Evolutionary conservation across 2,113 vertebrate genomes (phyloP), one percentile per base, ranked within the genome.

Genomic region (Atractosteus spatula): DNA sequence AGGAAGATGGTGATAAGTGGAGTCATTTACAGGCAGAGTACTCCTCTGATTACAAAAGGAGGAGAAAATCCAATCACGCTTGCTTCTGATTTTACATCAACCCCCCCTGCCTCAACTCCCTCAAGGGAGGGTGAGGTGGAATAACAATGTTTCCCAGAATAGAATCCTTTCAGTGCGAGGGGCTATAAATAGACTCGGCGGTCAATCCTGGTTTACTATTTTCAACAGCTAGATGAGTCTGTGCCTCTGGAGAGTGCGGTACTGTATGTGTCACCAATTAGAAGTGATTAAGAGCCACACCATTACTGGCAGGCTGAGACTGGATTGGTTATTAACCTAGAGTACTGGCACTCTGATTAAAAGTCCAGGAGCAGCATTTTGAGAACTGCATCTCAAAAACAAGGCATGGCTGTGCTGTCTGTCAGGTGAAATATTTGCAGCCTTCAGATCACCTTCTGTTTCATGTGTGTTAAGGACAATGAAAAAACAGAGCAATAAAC

Each of bases 121-220:
- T 0, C 14, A n/a, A 29, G 45, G 51, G 62, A 65, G 41, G 12
- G 62, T 7, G 51, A 42, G 62, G 54, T 13, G 55, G 45, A 75
- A 75, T 74, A 76, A 74, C 55, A 66, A 63, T 64, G 66, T 65
- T 68, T 29, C 76, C 71, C 64, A 71, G 56, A 75, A 66, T 68
- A 75, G 57, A 61, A 51, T 56, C 62, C 55, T 11, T 57, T 71
- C 66, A 56, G 57, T 51, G 16, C 73, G 69, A 70, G 41, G 55
- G 7, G 3, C 68, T 70, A 69, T 71, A 80, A 65, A 66, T 71
- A 75, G 71, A 62, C 44, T 68, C 45, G 44, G 16, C 14, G 71
- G 81, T 81, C 74, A 74, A 81, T 76, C 69, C 55, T 59, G 62
- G 56, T 66, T 71, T 77, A 69, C 77, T 54, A 73, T 68, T 78